Evolutionary conservation across 1,140 invertebrate species (phyloP), one percentile per base, ranked within the genome.

Genomic region (Drosophila mauritiana): DNA sequence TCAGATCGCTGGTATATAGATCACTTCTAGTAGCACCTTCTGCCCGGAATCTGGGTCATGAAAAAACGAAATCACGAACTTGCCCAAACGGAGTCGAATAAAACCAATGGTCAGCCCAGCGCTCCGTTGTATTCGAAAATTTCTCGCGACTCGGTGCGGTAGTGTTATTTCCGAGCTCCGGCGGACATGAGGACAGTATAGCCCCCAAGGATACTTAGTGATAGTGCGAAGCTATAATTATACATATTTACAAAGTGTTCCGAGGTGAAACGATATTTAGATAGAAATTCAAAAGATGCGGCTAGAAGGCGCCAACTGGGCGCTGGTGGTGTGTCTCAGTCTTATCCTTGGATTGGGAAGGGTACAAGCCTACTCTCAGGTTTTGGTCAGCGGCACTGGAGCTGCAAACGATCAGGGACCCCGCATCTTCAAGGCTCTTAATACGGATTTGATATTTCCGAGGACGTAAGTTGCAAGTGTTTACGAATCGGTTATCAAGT

Each of bases 391-490:
- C 34, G 74, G 78, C 7, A 69, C 25, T 49, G 58, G 48, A 12
- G 54, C 43, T 1, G 49, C 48, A 13, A 48, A 48, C 13, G 62
- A 80, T 15, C 73, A 80, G 37, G 91, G 91, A 56, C 91, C 91
- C 13, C 80, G 90, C 15, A 91, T 92, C 7, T 92, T 76, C 17
- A 92, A 92, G 37, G 91, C 91, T 4, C 45, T 92, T 0, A 91
- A 92, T 61, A 88, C 86, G 68, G 91, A 92, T 82, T 78, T 92
- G 48, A 85, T 92, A 57, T 92, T 90, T 56, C 91, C 91, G 7
- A 91, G 79, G 73, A 90, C 61, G 91, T 92, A 70, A 82, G 88
- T 91, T 40, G 2, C 22, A 12, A 27, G 39, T 7, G 13, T 0
- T 8, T 10, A 20, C 34, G 27, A 7, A 49, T 12, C 4, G 5